phyloP scores from a whole-genome alignment of 2,113 vertebrate genomes.

The Melospiza melodia region DNA sequence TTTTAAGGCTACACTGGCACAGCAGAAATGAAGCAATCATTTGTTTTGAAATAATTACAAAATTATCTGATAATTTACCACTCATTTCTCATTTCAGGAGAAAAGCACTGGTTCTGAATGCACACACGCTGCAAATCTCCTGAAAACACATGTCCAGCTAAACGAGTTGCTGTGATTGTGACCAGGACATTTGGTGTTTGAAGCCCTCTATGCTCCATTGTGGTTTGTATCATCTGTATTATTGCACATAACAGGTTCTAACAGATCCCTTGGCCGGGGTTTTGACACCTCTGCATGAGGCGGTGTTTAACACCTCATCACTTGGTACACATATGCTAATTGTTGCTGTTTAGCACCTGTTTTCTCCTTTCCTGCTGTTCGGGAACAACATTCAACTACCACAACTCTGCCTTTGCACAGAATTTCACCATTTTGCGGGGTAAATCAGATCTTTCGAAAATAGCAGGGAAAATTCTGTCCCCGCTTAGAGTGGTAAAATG shows the following conservation, averaged over 20 bases:
- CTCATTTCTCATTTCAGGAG: not conserved
- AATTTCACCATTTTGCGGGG: not conserved
- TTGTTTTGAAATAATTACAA: not conserved
- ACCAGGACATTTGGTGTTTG: not conserved
- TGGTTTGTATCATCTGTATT: not conserved
- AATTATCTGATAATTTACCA: not conserved
- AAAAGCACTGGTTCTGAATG: not conserved
- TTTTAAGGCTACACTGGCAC: not conserved
- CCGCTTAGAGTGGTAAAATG: not conserved
- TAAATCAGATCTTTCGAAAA: not conserved
- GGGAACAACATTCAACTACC: not conserved
- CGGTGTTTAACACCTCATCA: constrained; percentile 56
- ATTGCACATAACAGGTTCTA: not conserved
- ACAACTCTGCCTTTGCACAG: not conserved
- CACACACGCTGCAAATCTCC: not conserved
- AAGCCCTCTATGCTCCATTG: not conserved
- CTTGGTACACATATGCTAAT: constrained; percentile 58
- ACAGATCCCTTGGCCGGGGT: constrained; percentile 35
- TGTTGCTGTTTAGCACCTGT: constrained; percentile 62
- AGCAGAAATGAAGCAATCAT: not conserved
- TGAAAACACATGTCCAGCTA: not conserved
- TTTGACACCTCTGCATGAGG: constrained; percentile 65
- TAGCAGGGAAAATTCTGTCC: not conserved
- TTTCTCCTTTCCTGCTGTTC: constrained; percentile 62
- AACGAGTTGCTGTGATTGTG: not conserved